Conservation (phyloP, 2,113 vertebrate species). For the Triplophysa siluroides region DNA sequence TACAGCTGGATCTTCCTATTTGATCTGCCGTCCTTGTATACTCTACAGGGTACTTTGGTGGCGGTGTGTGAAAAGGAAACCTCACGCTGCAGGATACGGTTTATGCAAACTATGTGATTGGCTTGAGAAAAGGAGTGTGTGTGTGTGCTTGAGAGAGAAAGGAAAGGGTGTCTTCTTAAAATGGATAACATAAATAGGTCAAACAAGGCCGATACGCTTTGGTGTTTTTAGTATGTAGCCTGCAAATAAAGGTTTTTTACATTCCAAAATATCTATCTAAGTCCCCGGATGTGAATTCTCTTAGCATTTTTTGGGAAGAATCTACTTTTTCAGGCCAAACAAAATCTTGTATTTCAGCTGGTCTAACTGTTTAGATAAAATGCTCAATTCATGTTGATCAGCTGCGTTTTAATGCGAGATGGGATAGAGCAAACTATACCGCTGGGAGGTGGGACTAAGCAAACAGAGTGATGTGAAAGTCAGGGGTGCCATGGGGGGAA, state of each 20-base stretch:
- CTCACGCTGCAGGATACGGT: conserved; percentile 56
- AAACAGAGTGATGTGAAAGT: no score
- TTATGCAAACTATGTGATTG: conserved; percentile 59
- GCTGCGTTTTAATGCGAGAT: conserved; percentile 63
- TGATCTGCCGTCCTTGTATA: conserved; percentile 43
- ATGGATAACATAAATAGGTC: conserved; percentile 29
- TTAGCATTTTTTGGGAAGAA: no score
- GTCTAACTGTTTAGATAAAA: conserved; percentile 63
- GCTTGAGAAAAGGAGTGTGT: conserved; percentile 35
- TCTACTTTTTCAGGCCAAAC: conserved; percentile 54
- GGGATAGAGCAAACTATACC: conserved; percentile 19
- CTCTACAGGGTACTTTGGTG: conserved; percentile 36
- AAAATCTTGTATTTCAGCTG: conserved; percentile 51
- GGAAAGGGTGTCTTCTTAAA: conserved; percentile 47
- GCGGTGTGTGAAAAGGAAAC: conserved; percentile 64
- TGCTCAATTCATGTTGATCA: neutral
- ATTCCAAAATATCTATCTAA: no score
- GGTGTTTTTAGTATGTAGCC: no score
- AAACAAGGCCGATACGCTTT: no score
- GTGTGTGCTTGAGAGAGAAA: conserved; percentile 16
- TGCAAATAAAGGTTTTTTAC: no score
- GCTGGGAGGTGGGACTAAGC: no score
- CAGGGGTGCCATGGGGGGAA: no score
- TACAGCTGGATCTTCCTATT: conserved; percentile 47
- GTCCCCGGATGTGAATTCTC: no score